Conservation (phyloP, 2,888 invertebrate genomes). For the Cryptocephalus primarius region DNA sequence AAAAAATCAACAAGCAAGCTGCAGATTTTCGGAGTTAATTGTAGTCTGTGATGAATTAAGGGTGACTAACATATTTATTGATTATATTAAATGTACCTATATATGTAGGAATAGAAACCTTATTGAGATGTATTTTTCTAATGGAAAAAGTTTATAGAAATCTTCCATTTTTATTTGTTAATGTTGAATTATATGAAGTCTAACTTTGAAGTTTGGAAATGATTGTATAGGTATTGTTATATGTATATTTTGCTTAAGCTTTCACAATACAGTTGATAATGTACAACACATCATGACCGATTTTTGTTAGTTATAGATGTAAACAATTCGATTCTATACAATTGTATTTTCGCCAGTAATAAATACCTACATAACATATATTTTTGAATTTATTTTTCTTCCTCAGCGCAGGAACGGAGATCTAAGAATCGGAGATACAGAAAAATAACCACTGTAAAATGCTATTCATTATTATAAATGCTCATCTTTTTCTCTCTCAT, state of each 20-base stretch:
- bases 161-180: constrained; percentile 31
- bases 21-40: constrained; percentile 13
- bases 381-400: too few relatives aligned
- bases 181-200: constrained; percentile 30
- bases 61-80: constrained; percentile 39
- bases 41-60: constrained; percentile 40
- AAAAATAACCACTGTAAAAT: too few relatives aligned
- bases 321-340: constrained; percentile 30
- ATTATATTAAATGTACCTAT: constrained; percentile 19
- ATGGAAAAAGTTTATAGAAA: constrained; percentile 26
- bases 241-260: constrained; percentile 21
- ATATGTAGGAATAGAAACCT: constrained; percentile 28
- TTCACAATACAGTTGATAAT: constrained; percentile 29
- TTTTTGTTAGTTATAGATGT: constrained; percentile 30
- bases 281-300: constrained; percentile 31
- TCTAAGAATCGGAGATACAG: too few relatives aligned
- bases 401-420: too few relatives aligned
- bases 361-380: constrained; percentile 16
- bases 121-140: constrained; percentile 35
- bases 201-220: constrained; percentile 28
- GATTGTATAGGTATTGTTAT: constrained; percentile 31
- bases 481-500: too few relatives aligned
- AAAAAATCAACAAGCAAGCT: too few relatives aligned
- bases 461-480: too few relatives aligned
- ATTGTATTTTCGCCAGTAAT: constrained; percentile 30